A percentile compares a stretch with the other conserved stretches of the same genome.
phyloP scores from a whole-genome alignment of 2,888 invertebrate genomes.

The Craniophora ligustri region DNA sequence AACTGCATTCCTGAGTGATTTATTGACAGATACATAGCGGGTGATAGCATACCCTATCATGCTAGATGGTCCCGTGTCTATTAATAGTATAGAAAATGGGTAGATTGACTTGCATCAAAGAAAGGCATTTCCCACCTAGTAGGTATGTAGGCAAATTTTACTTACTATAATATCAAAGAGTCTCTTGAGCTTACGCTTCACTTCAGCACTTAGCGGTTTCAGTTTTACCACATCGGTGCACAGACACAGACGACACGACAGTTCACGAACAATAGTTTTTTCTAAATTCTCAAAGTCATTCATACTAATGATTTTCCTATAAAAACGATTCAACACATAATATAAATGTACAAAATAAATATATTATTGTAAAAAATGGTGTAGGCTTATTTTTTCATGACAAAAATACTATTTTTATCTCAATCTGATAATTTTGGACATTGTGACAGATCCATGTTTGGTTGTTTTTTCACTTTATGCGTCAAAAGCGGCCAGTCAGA shows the following conservation, averaged over 20 bases:
- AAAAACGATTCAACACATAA: slow-evolving; percentile 37
- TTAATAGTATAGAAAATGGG: neutral
- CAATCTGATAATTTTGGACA: slow-evolving; percentile 69
- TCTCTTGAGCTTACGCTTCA: slow-evolving; percentile 80
- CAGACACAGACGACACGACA: slow-evolving; percentile 82
- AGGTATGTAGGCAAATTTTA: slow-evolving; percentile 19
- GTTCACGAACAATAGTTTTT: slow-evolving; percentile 82
- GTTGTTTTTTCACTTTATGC: slow-evolving; percentile 43
- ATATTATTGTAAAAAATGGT: slow-evolving; percentile 45
- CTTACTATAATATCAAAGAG: slow-evolving; percentile 79
- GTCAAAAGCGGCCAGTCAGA: slow-evolving; percentile 33
- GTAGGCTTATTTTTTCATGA: slow-evolving; percentile 63
- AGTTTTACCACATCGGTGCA: slow-evolving; percentile 83
- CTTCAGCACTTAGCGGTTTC: slow-evolving; percentile 79
- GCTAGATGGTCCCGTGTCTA: neutral
- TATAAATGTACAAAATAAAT: slow-evolving; percentile 43
- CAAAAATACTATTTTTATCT: slow-evolving; percentile 61
- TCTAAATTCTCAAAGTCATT: slow-evolving; percentile 81
- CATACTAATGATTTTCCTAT: slow-evolving; percentile 69
- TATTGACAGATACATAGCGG: neutral
- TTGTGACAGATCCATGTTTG: slow-evolving; percentile 60
- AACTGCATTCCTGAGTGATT: no score
- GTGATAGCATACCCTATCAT: neutral
- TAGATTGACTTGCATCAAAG: neutral
- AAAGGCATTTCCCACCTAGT: slow-evolving; percentile 1